Evolutionary conservation across 2,113 vertebrate species (phyloP).

Genomic region (Sterrhoptilus dennistouni): DNA sequence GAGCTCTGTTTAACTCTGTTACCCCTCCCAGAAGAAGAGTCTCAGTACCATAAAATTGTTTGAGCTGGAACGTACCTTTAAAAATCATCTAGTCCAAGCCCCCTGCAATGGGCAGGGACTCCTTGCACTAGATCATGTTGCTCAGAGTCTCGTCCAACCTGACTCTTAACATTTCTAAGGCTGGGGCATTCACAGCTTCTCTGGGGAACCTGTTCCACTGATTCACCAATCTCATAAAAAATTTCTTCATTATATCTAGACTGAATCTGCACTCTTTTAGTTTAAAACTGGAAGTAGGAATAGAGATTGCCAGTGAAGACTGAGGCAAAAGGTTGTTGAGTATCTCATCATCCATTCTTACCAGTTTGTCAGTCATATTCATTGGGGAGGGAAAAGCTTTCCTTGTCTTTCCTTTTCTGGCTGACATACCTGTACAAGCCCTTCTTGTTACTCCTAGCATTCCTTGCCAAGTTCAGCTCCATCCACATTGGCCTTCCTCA

Average conservation of each 20-base stretch:
- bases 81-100: not conserved
- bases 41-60: not conserved
- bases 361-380: not conserved
- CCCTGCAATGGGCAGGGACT: not conserved
- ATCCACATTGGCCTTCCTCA: not conserved
- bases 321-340: not conserved
- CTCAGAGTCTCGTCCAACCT: not conserved
- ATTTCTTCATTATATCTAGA: not conserved
- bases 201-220: not conserved
- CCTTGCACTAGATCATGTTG: not conserved
- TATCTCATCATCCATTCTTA: not conserved
- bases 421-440: not conserved
- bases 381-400: not conserved
- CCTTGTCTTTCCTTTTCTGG: not conserved
- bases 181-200: not conserved
- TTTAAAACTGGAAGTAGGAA: not conserved
- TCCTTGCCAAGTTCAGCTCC: not conserved
- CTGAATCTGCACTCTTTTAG: not conserved
- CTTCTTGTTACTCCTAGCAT: not conserved
- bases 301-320: not conserved
- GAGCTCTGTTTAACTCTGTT: not conserved
- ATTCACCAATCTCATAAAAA: not conserved
- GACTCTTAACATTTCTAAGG: not conserved
- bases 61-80: not conserved
- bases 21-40: not conserved